phyloP scores from a whole-genome alignment of 2,113 vertebrate species.

The Heterotilapia buettikoferi region DNA sequence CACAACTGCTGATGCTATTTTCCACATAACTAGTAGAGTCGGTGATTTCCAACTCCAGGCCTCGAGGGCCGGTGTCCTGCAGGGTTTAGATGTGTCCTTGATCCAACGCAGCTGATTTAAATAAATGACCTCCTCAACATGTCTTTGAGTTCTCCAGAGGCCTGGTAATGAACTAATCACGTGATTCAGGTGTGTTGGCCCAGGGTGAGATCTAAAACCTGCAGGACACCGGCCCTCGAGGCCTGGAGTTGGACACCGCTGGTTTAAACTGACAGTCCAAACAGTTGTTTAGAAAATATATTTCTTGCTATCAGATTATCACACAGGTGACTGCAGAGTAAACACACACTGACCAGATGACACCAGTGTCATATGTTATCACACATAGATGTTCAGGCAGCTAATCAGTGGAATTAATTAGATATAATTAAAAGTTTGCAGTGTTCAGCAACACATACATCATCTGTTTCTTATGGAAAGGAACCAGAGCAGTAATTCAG shows the following conservation, averaged over 20 bases:
- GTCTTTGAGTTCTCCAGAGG: neutral
- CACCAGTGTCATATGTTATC: rapidly evolving
- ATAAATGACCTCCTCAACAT: neutral
- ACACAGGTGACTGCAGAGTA: neutral
- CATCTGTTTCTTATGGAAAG: neutral
- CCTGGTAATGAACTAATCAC: rapidly evolving
- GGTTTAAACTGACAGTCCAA: neutral
- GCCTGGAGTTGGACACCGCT: neutral
- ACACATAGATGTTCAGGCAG: neutral
- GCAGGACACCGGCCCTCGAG: rapidly evolving
- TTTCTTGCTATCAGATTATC: rapidly evolving
- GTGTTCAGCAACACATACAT: neutral
- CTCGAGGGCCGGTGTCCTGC: neutral
- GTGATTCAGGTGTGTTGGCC: rapidly evolving
- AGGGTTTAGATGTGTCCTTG: neutral
- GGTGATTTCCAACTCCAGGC: neutral
- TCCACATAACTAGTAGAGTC: neutral
- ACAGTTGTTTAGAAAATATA: neutral
- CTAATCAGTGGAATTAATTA: neutral
- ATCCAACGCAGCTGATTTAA: neutral
- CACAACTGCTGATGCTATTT: neutral
- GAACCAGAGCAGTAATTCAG: neutral
- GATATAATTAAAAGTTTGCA: neutral
- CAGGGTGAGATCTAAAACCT: neutral
- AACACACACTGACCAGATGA: neutral